These are phyloP conservation scores for Motacilla alba DNA, from an alignment of 2,113 vertebrate genomes.

Conservation along the genomic window DNA sequence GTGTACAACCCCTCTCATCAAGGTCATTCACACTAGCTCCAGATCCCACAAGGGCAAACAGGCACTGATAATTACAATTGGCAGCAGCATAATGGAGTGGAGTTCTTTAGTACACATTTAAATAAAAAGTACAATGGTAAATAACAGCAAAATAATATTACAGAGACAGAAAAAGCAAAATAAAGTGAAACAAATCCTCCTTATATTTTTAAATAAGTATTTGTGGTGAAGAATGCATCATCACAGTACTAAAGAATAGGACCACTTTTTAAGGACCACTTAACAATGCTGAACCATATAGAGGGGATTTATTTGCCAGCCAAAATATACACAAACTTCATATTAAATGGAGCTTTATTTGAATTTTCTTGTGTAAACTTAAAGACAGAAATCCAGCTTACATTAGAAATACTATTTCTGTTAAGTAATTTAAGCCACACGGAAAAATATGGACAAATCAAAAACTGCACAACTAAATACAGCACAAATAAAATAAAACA, in stretches of 20 bases:
- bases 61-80: slow-evolving; percentile 99
- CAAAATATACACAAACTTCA: neutral
- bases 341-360: neutral
- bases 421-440: neutral
- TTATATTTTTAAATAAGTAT: neutral
- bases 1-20: slow-evolving; percentile 93
- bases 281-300: neutral
- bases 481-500: neutral
- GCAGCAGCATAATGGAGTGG: slow-evolving; percentile 97
- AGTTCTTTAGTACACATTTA: slow-evolving; percentile 80
- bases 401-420: neutral
- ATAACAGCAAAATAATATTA: slow-evolving; percentile 29
- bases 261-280: neutral
- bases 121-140: slow-evolving; percentile 53
- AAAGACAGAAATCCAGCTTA: neutral
- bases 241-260: neutral
- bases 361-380: neutral
- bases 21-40: slow-evolving; percentile 97
- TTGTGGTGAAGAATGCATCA: neutral
- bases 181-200: slow-evolving; percentile 19
- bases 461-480: neutral
- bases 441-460: neutral
- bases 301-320: neutral
- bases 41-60: slow-evolving; percentile 98
- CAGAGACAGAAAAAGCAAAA: slow-evolving; percentile 53